Evolutionary conservation across 2,797 vertebrate species (phyloP), one percentile per base, ranked within the genome.

Genomic region (Sebastes trivittatus): DNA sequence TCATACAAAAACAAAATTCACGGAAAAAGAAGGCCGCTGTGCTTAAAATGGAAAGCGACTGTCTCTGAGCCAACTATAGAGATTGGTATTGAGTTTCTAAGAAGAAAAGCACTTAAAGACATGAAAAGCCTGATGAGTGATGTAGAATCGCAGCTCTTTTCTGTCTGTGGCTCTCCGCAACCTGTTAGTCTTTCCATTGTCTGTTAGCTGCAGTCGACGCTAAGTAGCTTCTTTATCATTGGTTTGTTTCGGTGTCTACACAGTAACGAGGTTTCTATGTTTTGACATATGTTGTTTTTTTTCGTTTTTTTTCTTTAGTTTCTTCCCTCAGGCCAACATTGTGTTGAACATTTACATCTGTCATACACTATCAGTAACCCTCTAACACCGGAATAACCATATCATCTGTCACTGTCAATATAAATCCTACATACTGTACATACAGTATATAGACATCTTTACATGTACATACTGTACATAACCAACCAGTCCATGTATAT

Each of bases 51-150:
- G 64, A 81, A 46, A 78, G 61, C 6, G 29, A 55, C n/a, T 7
- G 11, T 75, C 72, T 85, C 27, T 23, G 64, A 82, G 66, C 68
- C 66, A 77, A 86, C 82, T 3, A 36, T 29, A 60, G 58, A 78
- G 54, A 64, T 25, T 55, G 55, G 38, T 59, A 49, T 42, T 64
- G 72, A 79, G 71, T 83, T 82, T 83, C 32, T 2, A 58, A 78
- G 80, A 87, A 83, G 42, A 86, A 84, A 86, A 60, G 42, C 23
- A 52, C 56, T 80, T 38, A 65, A 32, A 76, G 73, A 82, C 56
- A 77, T 65, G 81, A 73, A 81, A 86, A 65, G 67, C 83, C 78
- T 22, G 73, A 73, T 69, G 67, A 84, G 18, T 20, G 54, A 83
- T 78, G 65, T 63, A 76, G 62, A 80, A 78, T 52, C 66, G 56